These are phyloP conservation scores for Ornithoptera priamus DNA, from an alignment of 2,888 invertebrate species.

Conservation along the genomic window DNA sequence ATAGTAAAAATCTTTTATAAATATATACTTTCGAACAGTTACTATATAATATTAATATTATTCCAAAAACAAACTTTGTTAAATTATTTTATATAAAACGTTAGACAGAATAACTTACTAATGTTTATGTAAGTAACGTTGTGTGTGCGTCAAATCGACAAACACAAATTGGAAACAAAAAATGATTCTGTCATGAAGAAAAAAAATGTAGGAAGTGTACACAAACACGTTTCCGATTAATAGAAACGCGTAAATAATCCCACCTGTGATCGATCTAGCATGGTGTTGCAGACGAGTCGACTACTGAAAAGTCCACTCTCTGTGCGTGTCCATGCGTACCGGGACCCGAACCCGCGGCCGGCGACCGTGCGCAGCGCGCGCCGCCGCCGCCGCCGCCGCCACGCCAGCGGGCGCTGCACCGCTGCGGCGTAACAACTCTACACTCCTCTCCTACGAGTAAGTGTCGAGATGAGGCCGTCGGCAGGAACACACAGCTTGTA, in stretches of 20 bases:
- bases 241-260: conserved; percentile 54
- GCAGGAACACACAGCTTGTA: too few species aligned
- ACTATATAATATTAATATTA: too few species aligned
- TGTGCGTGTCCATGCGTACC: conserved; percentile 56
- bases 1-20: too few species aligned
- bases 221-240: conserved; percentile 49
- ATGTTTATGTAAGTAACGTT: background rate
- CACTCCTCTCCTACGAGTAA: too few species aligned
- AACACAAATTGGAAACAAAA: background rate
- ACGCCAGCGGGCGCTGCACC: background rate
- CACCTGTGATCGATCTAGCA: conserved; percentile 52
- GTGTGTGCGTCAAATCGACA: background rate
- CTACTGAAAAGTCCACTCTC: conserved; percentile 47
- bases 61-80: too few species aligned
- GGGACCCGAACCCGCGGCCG: conserved; percentile 15
- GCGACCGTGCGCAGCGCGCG: background rate
- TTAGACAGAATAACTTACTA: background rate
- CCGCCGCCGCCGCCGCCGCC: background rate
- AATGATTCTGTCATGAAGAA: conserved; percentile 14
- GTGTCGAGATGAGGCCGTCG: too few species aligned
- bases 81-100: too few species aligned
- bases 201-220: conserved; percentile 65
- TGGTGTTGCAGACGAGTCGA: conserved; percentile 62
- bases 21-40: too few species aligned
- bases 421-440: too few species aligned